These are phyloP conservation scores for Eupithecia centaureata DNA, from an alignment of 2,888 invertebrate species.

Conservation along the genomic window DNA sequence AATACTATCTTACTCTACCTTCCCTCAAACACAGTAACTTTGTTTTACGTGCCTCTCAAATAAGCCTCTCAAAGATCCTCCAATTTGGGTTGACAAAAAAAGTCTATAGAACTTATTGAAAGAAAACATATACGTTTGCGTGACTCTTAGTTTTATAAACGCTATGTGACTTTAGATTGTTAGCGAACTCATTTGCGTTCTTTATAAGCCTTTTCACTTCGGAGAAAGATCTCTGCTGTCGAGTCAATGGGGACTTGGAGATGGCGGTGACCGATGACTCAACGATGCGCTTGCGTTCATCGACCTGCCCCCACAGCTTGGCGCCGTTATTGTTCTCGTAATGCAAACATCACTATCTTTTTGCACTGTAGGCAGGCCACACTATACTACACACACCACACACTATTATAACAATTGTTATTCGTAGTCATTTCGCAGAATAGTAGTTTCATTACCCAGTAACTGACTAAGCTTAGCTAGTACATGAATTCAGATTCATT, in stretches of 20 bases:
- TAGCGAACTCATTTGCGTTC: slow-evolving; percentile 40
- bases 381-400: neutral
- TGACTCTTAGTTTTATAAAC: slow-evolving; percentile 51
- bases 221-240: slow-evolving; percentile 29
- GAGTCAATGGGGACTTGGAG: slow-evolving; percentile 51
- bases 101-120: neutral
- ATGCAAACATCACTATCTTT: slow-evolving; percentile 49
- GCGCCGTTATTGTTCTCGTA: slow-evolving; percentile 62
- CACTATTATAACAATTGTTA: slow-evolving; percentile 16
- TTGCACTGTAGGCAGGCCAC: slow-evolving; percentile 23
- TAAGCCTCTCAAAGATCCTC: neutral
- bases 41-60: neutral
- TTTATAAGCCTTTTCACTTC: slow-evolving; percentile 18
- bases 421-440: slow-evolving; percentile 13
- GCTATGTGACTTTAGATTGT: slow-evolving; percentile 54
- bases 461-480: slow-evolving; percentile 5
- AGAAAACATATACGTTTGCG: slow-evolving; percentile 43
- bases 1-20: slow-evolving; percentile 12
- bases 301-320: slow-evolving; percentile 68
- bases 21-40: neutral
- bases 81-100: neutral
- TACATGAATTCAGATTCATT: slow-evolving; percentile 47
- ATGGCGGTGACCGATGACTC: slow-evolving; percentile 67
- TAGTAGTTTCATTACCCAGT: slow-evolving; percentile 9
- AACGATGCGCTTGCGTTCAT: slow-evolving; percentile 66